A percentile compares a stretch with the other conserved stretches of the same genome.
phyloP scores from a whole-genome alignment of 2,113 vertebrate species.

The Phalacrocorax pelagicus region DNA sequence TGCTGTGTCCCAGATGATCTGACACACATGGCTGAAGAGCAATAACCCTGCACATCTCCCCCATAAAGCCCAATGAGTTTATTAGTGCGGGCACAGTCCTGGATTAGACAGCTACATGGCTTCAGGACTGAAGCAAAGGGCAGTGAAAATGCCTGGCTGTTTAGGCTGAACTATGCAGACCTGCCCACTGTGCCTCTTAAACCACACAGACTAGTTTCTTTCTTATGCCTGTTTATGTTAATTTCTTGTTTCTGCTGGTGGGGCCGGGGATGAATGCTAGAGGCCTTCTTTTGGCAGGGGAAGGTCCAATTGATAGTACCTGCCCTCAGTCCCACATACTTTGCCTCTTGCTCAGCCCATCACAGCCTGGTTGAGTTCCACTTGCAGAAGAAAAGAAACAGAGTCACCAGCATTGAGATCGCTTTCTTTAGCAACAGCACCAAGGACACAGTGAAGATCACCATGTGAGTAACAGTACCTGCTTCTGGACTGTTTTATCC shows the following conservation, averaged over 20 bases:
- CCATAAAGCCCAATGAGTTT: background rate
- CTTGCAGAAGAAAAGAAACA: constrained; percentile 58
- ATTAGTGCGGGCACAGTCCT: background rate
- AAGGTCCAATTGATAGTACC: background rate
- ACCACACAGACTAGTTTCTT: background rate
- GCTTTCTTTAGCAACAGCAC: constrained; percentile 58
- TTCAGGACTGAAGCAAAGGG: background rate
- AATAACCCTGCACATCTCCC: background rate
- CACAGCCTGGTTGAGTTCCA: constrained; percentile 77
- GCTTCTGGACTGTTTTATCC: background rate
- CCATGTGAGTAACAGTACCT: constrained; percentile 67
- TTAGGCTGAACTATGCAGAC: background rate
- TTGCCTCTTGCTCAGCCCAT: constrained; percentile 64
- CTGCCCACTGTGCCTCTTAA: background rate
- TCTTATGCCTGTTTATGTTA: background rate
- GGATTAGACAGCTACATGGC: background rate
- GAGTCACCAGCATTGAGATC: constrained; percentile 65
- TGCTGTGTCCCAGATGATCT: background rate
- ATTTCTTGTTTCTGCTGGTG: background rate
- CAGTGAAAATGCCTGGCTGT: background rate
- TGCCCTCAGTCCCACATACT: background rate
- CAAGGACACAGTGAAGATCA: constrained; percentile 62
- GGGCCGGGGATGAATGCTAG: background rate
- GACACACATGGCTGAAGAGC: background rate
- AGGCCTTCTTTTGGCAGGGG: background rate